Evolutionary conservation across 2,888 invertebrate genomes (phyloP).

Genomic region (Drosophila neonasuta): DNA sequence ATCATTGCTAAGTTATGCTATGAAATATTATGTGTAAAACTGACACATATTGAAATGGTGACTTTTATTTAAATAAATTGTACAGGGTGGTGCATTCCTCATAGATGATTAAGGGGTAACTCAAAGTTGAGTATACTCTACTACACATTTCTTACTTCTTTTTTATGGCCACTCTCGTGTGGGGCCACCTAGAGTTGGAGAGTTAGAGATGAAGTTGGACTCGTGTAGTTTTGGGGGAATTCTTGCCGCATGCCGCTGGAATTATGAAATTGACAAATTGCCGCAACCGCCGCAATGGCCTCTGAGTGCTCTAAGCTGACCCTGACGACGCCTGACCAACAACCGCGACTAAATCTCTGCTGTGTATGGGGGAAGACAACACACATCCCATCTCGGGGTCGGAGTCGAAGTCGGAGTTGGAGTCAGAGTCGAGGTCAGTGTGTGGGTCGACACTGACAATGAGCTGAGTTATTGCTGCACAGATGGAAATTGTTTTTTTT

Average conservation of each 20-base stretch:
- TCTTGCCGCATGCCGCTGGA: slow-evolving; percentile 65
- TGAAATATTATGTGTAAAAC: too few relatives aligned
- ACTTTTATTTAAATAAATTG: too few relatives aligned
- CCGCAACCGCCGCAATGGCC: slow-evolving; percentile 62
- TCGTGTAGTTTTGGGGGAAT: slow-evolving; percentile 27
- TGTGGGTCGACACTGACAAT: slow-evolving; percentile 72
- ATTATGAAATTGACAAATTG: slow-evolving; percentile 80
- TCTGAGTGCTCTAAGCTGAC: slow-evolving; percentile 48
- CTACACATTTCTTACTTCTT: background rate
- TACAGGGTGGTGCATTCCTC: too few relatives aligned
- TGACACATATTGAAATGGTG: too few relatives aligned
- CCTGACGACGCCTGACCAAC: slow-evolving; percentile 61
- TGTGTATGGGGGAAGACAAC: background rate
- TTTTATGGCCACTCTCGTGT: slow-evolving; percentile 45
- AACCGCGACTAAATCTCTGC: slow-evolving; percentile 27
- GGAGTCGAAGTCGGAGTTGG: slow-evolving; percentile 31
- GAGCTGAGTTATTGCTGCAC: slow-evolving; percentile 67
- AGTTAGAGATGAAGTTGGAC: slow-evolving; percentile 22
- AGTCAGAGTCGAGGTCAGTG: slow-evolving; percentile 60
- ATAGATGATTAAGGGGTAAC: background rate
- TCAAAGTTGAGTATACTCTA: background rate
- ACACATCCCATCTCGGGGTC: slow-evolving; percentile 6
- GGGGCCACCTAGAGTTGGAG: slow-evolving; percentile 43
- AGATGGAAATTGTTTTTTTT: slow-evolving; percentile 69
- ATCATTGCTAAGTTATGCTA: too few relatives aligned